Percentiles rank a stretch among this genome's conserved stretches.
phyloP scores from a whole-genome alignment of 2,888 invertebrate species.

The Oegoconia quadripuncta region DNA sequence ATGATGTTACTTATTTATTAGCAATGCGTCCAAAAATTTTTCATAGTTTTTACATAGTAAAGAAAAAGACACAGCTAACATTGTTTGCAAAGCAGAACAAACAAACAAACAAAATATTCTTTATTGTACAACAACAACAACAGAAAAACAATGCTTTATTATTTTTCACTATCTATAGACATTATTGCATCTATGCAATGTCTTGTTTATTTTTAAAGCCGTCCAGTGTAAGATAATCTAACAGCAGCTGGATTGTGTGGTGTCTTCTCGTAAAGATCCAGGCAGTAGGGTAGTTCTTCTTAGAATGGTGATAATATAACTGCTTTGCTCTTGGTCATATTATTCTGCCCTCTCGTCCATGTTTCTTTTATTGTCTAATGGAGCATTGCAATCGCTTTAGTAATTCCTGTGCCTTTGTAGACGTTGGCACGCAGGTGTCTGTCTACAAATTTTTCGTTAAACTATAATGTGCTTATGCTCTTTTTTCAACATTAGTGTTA shows the following conservation, averaged over 20 bases:
- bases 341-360: too few species aligned
- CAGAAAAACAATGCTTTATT: background rate
- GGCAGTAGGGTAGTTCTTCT: constrained; percentile 48
- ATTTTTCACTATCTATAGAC: too few species aligned
- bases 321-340: constrained; percentile 45
- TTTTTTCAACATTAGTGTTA: constrained; percentile 30
- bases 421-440: background rate
- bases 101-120: background rate
- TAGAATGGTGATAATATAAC: constrained; percentile 47
- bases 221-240: constrained; percentile 43
- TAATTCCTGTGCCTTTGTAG: background rate
- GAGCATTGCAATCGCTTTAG: background rate
- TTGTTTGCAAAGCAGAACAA: constrained; percentile 8
- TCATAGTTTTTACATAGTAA: too few species aligned
- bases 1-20: too few species aligned
- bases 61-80: constrained; percentile 8
- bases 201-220: constrained; percentile 64
- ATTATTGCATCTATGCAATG: constrained; percentile 54
- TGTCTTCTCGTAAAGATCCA: background rate
- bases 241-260: constrained; percentile 15
- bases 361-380: background rate
- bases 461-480: constrained; percentile 7
- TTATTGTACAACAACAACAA: background rate
- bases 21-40: too few species aligned
- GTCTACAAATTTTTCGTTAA: constrained; percentile 3